Conservation (phyloP, 2,113 vertebrate genomes). For the Nesogale talazaci region DNA sequence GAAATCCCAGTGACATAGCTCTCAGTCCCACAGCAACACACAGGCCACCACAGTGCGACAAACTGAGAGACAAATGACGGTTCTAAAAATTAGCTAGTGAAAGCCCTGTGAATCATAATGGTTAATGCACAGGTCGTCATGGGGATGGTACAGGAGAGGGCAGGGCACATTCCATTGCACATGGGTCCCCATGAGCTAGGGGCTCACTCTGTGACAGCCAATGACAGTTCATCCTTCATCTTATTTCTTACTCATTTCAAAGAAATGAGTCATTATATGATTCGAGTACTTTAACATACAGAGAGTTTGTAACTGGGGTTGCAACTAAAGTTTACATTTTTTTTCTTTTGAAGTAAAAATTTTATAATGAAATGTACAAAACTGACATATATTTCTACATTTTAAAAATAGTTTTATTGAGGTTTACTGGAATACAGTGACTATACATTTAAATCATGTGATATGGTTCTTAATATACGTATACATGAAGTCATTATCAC, state of each 20-base stretch:
- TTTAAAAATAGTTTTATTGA: neutral
- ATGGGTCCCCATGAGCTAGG: too few relatives aligned
- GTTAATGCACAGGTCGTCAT: too few relatives aligned
- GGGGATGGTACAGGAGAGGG: too few relatives aligned
- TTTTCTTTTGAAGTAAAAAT: neutral
- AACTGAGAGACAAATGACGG: too few relatives aligned
- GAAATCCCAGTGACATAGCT: too few relatives aligned
- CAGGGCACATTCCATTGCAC: too few relatives aligned
- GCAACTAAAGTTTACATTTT: neutral
- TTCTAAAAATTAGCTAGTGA: too few relatives aligned
- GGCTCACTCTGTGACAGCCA: too few relatives aligned
- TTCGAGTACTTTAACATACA: neutral
- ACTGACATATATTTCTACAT: neutral
- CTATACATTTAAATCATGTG: neutral
- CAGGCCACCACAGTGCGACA: too few relatives aligned
- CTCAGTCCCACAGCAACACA: too few relatives aligned
- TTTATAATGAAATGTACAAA: neutral
- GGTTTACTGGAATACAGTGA: too few relatives aligned
- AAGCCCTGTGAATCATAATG: too few relatives aligned
- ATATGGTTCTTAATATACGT: neutral
- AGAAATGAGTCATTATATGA: neutral
- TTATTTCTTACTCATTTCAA: neutral
- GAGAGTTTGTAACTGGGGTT: neutral
- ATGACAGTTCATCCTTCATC: neutral
- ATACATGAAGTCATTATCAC: neutral